Base-by-base conservation (phyloP, 2,888 invertebrate species). In the Leucophenga montana region DNA sequence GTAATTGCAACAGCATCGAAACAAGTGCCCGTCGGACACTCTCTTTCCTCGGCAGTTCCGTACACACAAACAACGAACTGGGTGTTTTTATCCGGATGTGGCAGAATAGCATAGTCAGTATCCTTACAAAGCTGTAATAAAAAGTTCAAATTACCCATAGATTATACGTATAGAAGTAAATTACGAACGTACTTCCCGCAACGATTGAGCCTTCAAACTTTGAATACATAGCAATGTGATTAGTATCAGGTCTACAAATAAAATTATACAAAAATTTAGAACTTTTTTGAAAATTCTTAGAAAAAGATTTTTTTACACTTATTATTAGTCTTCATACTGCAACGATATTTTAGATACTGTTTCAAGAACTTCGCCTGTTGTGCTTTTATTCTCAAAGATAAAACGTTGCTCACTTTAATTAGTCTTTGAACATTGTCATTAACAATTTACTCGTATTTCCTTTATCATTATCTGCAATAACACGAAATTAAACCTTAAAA, bases 1-100 rank as follows among this genome's bases (percentile, higher is more conserved):
- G 53, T 9, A 0, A 18, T 3, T 5, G 9, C 53, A 6, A 11
- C 8, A 3, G 53, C 2, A 53, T 53, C 18, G 16, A 53, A 53
- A 6, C 53, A 53, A 9, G 57, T 57, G 9, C 1, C 57, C n/a
- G 39, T 11, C 18, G 16, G 20, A 48, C 67, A 67, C 9, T 44
- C 20, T 59, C 46, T 46, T 22, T 27, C 46, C 13, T 27, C 46
- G 0, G 46, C n/a, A 22, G 56, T 67, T 22, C 33, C 68, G 31
- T 68, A 53, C 44, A 53, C 33, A 46, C 64, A 64, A 22, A 64
- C 46, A 18, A 64, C 44, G 48, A 46, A 64, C 46, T 44, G 16
- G 16, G 16, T 64, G 46, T n/a, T 64, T 9, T 44, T 16, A 8
- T 16, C 46, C 20, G 62, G 54, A 18, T 54, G 22, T 14, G n/a